A percentile compares a stretch with the other conserved stretches of the same genome.
Conservation (phyloP, 2,888 invertebrate species). For the Amblyteles armatorius region DNA sequence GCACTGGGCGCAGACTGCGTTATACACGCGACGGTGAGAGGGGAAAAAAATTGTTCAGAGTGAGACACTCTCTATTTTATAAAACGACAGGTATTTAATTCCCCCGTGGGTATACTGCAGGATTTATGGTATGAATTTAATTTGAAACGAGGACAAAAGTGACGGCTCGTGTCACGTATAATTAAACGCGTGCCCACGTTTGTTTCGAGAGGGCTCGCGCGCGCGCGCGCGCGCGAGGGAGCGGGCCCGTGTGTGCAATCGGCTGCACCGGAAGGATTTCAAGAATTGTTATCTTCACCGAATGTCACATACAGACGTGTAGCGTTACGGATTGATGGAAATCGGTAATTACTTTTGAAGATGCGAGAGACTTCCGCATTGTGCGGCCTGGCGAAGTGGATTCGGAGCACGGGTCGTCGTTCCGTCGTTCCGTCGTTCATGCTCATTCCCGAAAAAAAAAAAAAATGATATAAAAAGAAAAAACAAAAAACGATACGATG, state of each 20-base stretch:
- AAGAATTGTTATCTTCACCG: conserved; percentile 17
- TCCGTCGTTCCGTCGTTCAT: conserved; percentile 3
- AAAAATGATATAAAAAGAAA: conserved; percentile 1
- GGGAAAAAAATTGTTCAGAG: neutral
- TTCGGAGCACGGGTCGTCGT: neutral
- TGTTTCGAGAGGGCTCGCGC: conserved; percentile 23
- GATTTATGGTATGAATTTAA: conserved; percentile 54
- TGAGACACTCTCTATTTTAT: conserved; percentile 45
- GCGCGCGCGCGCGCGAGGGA: neutral
- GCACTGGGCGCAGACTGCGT: neutral
- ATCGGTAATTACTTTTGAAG: conserved; percentile 23
- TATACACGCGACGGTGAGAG: conserved; percentile 10
- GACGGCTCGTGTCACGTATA: conserved; percentile 51
- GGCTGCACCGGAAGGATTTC: conserved; percentile 2
- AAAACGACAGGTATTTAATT: conserved; percentile 55
- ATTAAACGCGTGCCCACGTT: conserved; percentile 36
- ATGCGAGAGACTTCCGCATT: neutral
- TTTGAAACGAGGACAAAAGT: conserved; percentile 50
- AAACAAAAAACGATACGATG: neutral
- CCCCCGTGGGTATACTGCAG: conserved; percentile 10
- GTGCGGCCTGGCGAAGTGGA: neutral
- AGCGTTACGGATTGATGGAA: neutral
- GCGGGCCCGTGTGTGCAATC: too few relatives aligned
- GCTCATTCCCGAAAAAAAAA: neutral
- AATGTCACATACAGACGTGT: neutral